Conservation (phyloP, 2,113 vertebrate genomes). For the Dolichallabes microphthalmus region DNA sequence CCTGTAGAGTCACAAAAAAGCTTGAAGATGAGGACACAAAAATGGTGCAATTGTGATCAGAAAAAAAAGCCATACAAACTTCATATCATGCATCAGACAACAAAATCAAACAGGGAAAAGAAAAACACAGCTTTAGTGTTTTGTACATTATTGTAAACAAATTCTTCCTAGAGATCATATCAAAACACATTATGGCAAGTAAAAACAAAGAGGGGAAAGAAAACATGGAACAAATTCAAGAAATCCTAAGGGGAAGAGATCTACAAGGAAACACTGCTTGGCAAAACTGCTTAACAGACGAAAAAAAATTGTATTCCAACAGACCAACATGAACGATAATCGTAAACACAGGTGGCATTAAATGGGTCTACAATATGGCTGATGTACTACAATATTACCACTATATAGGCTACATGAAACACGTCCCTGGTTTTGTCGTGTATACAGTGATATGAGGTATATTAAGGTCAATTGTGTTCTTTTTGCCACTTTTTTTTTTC, state of each 20-base stretch:
- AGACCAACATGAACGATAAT: constrained; percentile 68
- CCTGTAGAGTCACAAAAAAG: constrained; percentile 74
- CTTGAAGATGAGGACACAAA: constrained; percentile 61
- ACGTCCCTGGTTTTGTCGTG: constrained; percentile 69
- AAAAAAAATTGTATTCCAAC: constrained; percentile 63
- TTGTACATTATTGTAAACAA: constrained; percentile 84
- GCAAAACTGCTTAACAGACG: constrained; percentile 71
- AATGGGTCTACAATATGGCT: constrained; percentile 75
- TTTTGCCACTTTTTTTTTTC: constrained; percentile 48
- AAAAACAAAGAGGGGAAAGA: constrained; percentile 72
- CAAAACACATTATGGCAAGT: constrained; percentile 79
- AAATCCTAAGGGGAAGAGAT: constrained; percentile 68
- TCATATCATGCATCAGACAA: constrained; percentile 77
- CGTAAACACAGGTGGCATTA: constrained; percentile 77
- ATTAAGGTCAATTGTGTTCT: constrained; percentile 75
- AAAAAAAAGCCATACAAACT: constrained; percentile 72
- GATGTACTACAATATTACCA: constrained; percentile 77
- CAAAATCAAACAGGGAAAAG: constrained; percentile 51
- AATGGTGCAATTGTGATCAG: constrained; percentile 74
- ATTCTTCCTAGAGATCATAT: constrained; percentile 79
- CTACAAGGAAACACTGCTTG: constrained; percentile 81
- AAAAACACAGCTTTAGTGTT: constrained; percentile 77
- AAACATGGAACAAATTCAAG: constrained; percentile 59
- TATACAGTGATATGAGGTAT: constrained; percentile 80
- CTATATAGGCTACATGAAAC: constrained; percentile 81